phyloP scores from a whole-genome alignment of 2,888 invertebrate genomes.

The Scaptomyza parva region DNA sequence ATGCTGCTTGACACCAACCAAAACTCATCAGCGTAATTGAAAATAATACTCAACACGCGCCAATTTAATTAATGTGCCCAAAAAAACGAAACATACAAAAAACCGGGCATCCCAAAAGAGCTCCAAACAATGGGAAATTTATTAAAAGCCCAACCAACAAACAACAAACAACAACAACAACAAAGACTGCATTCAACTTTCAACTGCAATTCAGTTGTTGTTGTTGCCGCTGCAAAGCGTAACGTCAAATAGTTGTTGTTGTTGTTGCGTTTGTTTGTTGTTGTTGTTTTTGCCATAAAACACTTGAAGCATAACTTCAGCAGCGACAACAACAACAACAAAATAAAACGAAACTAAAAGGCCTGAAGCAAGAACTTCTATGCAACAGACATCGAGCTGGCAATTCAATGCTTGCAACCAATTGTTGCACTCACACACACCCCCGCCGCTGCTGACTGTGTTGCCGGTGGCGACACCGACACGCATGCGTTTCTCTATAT shows the following conservation, averaged over 20 bases:
- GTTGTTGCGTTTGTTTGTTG: slow-evolving; percentile 29
- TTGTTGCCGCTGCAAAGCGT: slow-evolving; percentile 53
- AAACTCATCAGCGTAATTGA: slow-evolving; percentile 32
- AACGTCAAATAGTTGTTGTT: slow-evolving; percentile 55
- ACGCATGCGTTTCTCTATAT: slow-evolving; percentile 72
- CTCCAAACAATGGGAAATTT: slow-evolving; percentile 62
- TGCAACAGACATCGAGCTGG: slow-evolving; percentile 47
- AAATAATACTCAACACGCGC: slow-evolving; percentile 56
- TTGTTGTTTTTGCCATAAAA: too few species aligned
- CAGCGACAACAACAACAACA: too few species aligned
- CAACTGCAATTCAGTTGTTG: slow-evolving; percentile 48
- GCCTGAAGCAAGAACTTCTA: slow-evolving; percentile 41
- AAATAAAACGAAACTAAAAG: slow-evolving; percentile 33
- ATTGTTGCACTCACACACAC: slow-evolving; percentile 62
- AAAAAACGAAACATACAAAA: slow-evolving; percentile 25
- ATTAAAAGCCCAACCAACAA: slow-evolving; percentile 29
- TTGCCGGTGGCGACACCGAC: slow-evolving; percentile 72
- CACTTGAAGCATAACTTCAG: too few species aligned
- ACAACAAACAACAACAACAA: neutral
- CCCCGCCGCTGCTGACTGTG: slow-evolving; percentile 50
- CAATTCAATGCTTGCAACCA: slow-evolving; percentile 50
- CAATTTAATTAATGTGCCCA: slow-evolving; percentile 52
- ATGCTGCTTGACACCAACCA: slow-evolving; percentile 4
- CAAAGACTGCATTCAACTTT: slow-evolving; percentile 61
- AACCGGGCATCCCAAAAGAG: slow-evolving; percentile 22